Conservation (phyloP, 2,888 invertebrate species). For the Mesorhabditis spiculigera region DNA sequence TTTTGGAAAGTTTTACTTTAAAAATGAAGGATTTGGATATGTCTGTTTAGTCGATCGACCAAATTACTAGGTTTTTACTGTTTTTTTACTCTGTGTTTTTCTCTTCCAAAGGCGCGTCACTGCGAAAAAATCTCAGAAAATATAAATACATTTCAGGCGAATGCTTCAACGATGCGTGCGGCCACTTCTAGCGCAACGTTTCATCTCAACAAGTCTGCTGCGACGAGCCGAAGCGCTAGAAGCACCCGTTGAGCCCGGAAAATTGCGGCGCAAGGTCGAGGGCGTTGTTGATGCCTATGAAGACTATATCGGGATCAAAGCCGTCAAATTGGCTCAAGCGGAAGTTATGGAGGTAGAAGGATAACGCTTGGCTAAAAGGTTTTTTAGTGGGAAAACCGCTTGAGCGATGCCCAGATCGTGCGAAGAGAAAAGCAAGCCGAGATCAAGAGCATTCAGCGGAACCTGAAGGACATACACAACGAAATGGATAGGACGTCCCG, state of each 20-base stretch:
- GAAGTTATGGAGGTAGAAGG: constrained; percentile 66
- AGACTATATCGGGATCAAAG: constrained; percentile 71
- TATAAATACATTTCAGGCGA: too few species aligned
- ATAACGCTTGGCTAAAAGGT: neutral
- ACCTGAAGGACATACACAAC: constrained; percentile 72
- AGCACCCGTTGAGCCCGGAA: neutral
- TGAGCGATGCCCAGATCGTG: constrained; percentile 70
- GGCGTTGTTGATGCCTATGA: constrained; percentile 40
- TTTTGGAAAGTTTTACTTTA: too few species aligned
- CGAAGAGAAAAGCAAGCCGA: constrained; percentile 69
- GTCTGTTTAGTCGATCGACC: too few species aligned
- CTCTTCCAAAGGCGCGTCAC: too few species aligned
- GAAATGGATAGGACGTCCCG: constrained; percentile 76
- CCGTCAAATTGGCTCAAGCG: constrained; percentile 74
- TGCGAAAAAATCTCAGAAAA: too few species aligned
- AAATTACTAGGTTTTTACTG: too few species aligned
- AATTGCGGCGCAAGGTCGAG: constrained; percentile 14
- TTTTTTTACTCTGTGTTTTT: too few species aligned
- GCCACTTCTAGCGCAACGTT: too few species aligned
- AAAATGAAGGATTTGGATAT: too few species aligned
- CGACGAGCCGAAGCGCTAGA: too few species aligned
- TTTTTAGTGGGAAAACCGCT: constrained; percentile 66
- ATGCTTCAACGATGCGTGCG: too few species aligned
- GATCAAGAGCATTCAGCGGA: constrained; percentile 67
- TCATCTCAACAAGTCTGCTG: too few species aligned